Evolutionary conservation across 2,888 invertebrate genomes (phyloP).

Genomic region (Pasiphila rectangulata): DNA sequence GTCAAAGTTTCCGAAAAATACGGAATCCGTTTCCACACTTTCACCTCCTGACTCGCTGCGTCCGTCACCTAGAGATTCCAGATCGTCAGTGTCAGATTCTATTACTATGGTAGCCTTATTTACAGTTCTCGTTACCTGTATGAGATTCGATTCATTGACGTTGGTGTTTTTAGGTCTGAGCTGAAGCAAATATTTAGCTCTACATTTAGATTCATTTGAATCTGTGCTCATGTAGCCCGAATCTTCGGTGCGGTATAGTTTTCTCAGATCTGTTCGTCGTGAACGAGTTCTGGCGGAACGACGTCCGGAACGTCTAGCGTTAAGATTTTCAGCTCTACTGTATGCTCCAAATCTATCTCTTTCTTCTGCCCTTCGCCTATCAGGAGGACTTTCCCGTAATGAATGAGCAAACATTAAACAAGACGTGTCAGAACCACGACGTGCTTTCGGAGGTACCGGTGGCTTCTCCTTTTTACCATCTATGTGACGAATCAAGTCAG

Average conservation of each 20-base stretch:
- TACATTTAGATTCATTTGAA: slow-evolving; percentile 83
- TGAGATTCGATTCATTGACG: slow-evolving; percentile 45
- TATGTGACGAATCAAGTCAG: slow-evolving; percentile 60
- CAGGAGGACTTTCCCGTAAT: slow-evolving; percentile 57
- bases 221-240: slow-evolving; percentile 93
- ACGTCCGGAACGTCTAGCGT: slow-evolving; percentile 63
- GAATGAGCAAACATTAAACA: slow-evolving; percentile 50
- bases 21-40: slow-evolving; percentile 92
- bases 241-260: slow-evolving; percentile 81
- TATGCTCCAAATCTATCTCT: slow-evolving; percentile 61
- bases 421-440: slow-evolving; percentile 52
- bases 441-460: slow-evolving; percentile 68
- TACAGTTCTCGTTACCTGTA: slow-evolving; percentile 41
- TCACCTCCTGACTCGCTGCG: slow-evolving; percentile 93
- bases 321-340: slow-evolving; percentile 57
- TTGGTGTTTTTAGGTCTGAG: slow-evolving; percentile 54
- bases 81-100: slow-evolving; percentile 85
- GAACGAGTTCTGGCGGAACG: slow-evolving; percentile 67
- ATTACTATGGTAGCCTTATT: slow-evolving; percentile 55
- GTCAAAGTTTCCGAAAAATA: slow-evolving; percentile 88
- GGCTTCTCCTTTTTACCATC: slow-evolving; percentile 60
- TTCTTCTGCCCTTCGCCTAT: slow-evolving; percentile 62
- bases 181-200: slow-evolving; percentile 72
- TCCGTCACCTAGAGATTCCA: slow-evolving; percentile 88
- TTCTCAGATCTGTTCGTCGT: slow-evolving; percentile 64